A percentile compares a stretch with the other conserved stretches of the same genome.
phyloP scores from a whole-genome alignment of 2,797 vertebrate species.

The Aulostomus chinensis region DNA sequence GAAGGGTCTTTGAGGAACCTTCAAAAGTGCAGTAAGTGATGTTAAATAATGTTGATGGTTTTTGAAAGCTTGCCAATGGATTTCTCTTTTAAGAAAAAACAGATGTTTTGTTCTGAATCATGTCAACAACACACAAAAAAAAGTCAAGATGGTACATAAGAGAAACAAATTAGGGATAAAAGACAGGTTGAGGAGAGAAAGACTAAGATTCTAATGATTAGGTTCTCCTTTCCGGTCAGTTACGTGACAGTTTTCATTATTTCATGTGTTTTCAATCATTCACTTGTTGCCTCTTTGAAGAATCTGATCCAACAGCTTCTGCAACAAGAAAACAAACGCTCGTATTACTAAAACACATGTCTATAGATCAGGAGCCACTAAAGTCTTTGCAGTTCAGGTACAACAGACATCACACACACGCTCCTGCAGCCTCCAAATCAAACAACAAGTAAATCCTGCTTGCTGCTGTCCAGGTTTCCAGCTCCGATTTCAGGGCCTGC shows the following conservation, averaged over 20 bases:
- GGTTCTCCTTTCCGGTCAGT: too few relatives aligned
- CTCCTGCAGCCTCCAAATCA: not conserved
- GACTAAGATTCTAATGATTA: too few relatives aligned
- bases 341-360: not conserved
- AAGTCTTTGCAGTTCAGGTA: not conserved
- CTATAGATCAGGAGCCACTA: not conserved
- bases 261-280: slow-evolving; percentile 35
- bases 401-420: slow-evolving; percentile 2
- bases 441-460: not conserved
- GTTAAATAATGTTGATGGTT: not conserved
- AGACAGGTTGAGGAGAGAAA: not conserved
- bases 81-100: slow-evolving; percentile 21
- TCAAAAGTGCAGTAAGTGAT: slow-evolving; percentile 6
- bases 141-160: not conserved
- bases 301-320: slow-evolving; percentile 91
- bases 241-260: not conserved
- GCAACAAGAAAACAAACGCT: slow-evolving; percentile 33
- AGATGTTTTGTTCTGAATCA: slow-evolving; percentile 23
- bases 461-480: slow-evolving; percentile 12
- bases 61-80: slow-evolving; percentile 11
- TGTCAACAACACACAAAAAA: too few relatives aligned
- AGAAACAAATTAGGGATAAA: not conserved
- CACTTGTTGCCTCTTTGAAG: slow-evolving; percentile 84
- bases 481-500: slow-evolving; percentile 22
- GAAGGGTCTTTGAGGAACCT: slow-evolving; percentile 12